phyloP scores from a whole-genome alignment of 2,797 vertebrate species.

The Hemibagrus guttatus region DNA sequence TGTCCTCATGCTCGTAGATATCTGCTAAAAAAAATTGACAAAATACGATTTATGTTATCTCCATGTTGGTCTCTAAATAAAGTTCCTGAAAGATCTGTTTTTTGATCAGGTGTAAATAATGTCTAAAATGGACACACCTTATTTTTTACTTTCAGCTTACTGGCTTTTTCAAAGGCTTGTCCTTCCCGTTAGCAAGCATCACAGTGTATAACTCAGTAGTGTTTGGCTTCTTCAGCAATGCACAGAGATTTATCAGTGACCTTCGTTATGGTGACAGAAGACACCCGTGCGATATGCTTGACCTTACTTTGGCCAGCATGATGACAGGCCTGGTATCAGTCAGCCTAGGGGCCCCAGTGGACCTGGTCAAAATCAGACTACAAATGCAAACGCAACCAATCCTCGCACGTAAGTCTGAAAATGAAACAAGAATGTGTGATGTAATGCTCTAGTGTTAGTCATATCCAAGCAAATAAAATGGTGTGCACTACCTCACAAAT shows the following conservation, averaged over 20 bases:
- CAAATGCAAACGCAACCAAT: conserved; percentile 89
- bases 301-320: conserved; percentile 84
- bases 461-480: background rate
- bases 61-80: background rate
- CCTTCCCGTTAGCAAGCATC: conserved; percentile 90
- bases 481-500: background rate
- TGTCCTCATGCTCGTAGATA: background rate
- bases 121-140: background rate
- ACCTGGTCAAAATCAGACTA: conserved; percentile 93
- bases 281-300: conserved; percentile 66
- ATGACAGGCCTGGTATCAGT: conserved; percentile 84
- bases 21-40: background rate
- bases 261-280: conserved; percentile 72
- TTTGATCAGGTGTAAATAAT: background rate
- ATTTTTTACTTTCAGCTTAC: conserved; percentile 69
- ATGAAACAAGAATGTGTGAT: background rate
- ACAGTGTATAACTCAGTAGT: conserved; percentile 91
- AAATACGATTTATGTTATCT: background rate
- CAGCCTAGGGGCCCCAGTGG: conserved; percentile 86
- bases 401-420: conserved; percentile 73
- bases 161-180: conserved; percentile 97
- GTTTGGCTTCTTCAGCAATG: conserved; percentile 91
- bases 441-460: background rate
- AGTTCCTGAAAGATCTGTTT: background rate
- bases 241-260: conserved; percentile 80